These are phyloP conservation scores for Epinephelus lanceolatus DNA, from an alignment of 2,113 vertebrate genomes.

Conservation along the genomic window DNA sequence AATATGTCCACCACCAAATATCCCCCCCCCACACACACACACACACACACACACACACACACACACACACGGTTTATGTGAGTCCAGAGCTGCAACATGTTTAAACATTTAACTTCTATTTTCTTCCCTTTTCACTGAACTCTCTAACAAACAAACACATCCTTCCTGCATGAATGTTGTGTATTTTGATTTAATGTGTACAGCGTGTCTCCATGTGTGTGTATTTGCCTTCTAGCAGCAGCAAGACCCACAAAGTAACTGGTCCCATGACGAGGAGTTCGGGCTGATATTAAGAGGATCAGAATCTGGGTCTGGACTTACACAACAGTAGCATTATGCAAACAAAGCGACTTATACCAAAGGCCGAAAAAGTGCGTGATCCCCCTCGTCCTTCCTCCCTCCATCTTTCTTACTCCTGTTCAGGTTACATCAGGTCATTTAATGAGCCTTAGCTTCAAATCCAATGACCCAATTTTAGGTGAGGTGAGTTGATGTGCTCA, in stretches of 20 bases:
- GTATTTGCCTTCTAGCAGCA: slow-evolving; percentile 29
- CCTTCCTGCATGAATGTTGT: slow-evolving; percentile 55
- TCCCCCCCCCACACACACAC: not conserved
- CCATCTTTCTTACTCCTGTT: slow-evolving; percentile 11
- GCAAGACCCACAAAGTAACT: slow-evolving; percentile 32
- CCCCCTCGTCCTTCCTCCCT: slow-evolving; percentile 20
- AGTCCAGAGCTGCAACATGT: slow-evolving; percentile 33
- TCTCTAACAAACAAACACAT: slow-evolving; percentile 58
- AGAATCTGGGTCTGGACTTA: slow-evolving; percentile 66
- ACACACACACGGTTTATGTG: not conserved
- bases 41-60: slow-evolving; percentile 8
- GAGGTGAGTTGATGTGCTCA: not conserved
- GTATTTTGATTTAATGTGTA: slow-evolving; percentile 40
- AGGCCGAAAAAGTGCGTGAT: slow-evolving; percentile 59
- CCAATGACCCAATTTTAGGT: slow-evolving; percentile 35
- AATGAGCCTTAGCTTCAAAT: slow-evolving; percentile 12
- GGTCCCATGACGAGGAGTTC: slow-evolving; percentile 61
- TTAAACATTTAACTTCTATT: slow-evolving; percentile 32
- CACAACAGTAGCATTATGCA: slow-evolving; percentile 69
- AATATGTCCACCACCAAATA: not conserved
- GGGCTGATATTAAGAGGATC: slow-evolving; percentile 77
- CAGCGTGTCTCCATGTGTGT: not conserved
- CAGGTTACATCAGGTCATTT: slow-evolving; percentile 28
- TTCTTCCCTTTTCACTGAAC: slow-evolving; percentile 35
- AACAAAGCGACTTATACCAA: slow-evolving; percentile 61